Conservation (phyloP, 2,888 invertebrate species). For the Dusona sp. region DNA sequence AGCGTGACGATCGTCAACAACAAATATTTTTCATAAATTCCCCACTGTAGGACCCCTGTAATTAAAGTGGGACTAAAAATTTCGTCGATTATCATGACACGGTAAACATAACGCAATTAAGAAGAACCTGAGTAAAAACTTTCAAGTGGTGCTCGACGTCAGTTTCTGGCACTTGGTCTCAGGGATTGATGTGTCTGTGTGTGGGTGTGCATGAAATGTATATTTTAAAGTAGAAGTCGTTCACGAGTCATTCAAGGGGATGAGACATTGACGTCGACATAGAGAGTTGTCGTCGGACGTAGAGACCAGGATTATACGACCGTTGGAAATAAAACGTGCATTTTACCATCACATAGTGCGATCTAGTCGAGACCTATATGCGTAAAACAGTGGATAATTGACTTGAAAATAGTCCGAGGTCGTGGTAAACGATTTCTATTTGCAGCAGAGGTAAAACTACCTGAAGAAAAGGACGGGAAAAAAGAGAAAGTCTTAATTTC, state of each 20-base stretch:
- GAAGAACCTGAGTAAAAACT: slow-evolving; percentile 1
- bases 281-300: slow-evolving; percentile 20
- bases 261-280: slow-evolving; percentile 48
- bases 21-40: neutral
- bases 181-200: slow-evolving; percentile 16
- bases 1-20: slow-evolving; percentile 18
- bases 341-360: neutral
- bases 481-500: slow-evolving; percentile 39
- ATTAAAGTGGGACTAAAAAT: neutral
- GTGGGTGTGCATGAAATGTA: slow-evolving; percentile 6
- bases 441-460: slow-evolving; percentile 32
- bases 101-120: slow-evolving; percentile 5
- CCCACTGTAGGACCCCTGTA: neutral
- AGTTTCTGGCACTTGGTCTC: slow-evolving; percentile 7
- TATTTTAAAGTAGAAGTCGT: slow-evolving; percentile 27
- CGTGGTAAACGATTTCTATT: slow-evolving; percentile 53
- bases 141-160: slow-evolving; percentile 19
- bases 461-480: neutral
- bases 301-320: slow-evolving; percentile 17
- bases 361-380: slow-evolving; percentile 12
- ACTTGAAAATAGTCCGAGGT: slow-evolving; percentile 36
- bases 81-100: slow-evolving; percentile 2
- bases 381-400: slow-evolving; percentile 23
- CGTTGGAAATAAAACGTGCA: neutral
- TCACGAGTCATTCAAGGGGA: slow-evolving; percentile 51